Base-by-base conservation (phyloP, 1,140 invertebrate species). In the Drosophila repletoides region DNA sequence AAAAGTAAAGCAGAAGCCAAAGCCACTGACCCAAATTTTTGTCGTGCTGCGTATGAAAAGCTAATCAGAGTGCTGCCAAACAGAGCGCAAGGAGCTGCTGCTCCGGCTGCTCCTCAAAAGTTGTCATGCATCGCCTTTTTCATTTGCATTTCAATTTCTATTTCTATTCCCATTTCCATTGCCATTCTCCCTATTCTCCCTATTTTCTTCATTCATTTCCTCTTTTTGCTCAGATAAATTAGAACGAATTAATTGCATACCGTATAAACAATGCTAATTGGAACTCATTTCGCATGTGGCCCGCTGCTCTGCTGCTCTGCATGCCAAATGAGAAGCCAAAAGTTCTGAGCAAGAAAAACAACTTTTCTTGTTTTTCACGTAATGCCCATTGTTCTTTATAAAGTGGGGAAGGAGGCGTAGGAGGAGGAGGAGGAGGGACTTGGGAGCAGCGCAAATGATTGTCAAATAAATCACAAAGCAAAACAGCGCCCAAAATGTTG, bases 191-290 rank as follows among this genome's bases (percentile, higher is more conserved):
- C 41, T 53, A 45, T n/a, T 36, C 24, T 9, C 21, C 41, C 21
- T 40, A 28, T 10, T n/a, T 28, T n/a, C 29, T 26, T 43, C 48
- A n/a, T n/a, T n/a, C n/a, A n/a, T n/a, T n/a, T 48, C 58, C 74
- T 77, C 55, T 52, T 53, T 64, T 72, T 69, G 46, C 59, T 53
- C 65, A 83, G 67, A 88, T 83, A 88, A 88, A 88, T 88, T 88
- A 76, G 80, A 86, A 76, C 80, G 75, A 86, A 86, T 86, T 86
- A 86, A 86, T 86, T 86, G 80, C 80, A 86, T 86, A 80, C 73
- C 80, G 72, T 61, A 86, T 86, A 80, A 83, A 84, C 75, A 84
- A 84, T 72, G 46, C 80, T 83, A 84, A 80, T 86, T 86, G 80
- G 81, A 86, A 86, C 76, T 80, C 80, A 80, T 84, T 84, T 86